Base-by-base conservation (phyloP, 2,888 invertebrate genomes). In the Drosophila paranaensis region DNA sequence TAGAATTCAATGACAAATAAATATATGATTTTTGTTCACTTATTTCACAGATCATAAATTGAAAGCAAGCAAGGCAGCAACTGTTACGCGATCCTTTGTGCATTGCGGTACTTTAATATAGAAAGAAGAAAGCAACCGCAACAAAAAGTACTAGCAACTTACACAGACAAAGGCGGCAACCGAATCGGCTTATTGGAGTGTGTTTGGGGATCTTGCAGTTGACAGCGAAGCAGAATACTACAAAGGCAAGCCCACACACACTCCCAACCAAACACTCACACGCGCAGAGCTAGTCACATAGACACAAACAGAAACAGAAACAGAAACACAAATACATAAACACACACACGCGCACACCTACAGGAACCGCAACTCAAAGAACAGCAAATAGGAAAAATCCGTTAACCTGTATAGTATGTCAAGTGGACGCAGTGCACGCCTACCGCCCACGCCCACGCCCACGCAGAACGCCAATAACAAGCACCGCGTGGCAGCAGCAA, bases 401-500 rank as follows among this genome's bases (percentile, higher is more conserved):
- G 50, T 63, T 66, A 75, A 80, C 37, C 62, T 60, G 73, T 81
- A 57, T 81, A 88, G 82, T 77, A 92, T 92, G 92, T 92, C 92
- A 81, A 92, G 92, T 90, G 92, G 92, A 80, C 92, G 92, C 66
- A 92, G 92, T 77, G 92, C 92, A 67, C 89, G 92, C 73, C 81
- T 92, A 71, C 92, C 92, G 69, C 91, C 91, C 65, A 92, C 92
- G 71, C 91, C 91, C 61, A 92, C 92, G 71, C 92, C 92, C 68
- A 90, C 83, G 82, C 77, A 87, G 61, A 80, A 81, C 74, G 74
- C 87, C 82, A 83, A 82, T 70, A 90, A 83, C 69, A 88, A 82
- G 67, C 84, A 82, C 37, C 81, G 79, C 57, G 73, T 67, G 71
- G 75, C 78, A 61, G 62, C 71, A 77, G 81, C 64, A 81, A 75